Base-by-base conservation (phyloP, 2,797 vertebrate species). In the Protonibea diacanthus region DNA sequence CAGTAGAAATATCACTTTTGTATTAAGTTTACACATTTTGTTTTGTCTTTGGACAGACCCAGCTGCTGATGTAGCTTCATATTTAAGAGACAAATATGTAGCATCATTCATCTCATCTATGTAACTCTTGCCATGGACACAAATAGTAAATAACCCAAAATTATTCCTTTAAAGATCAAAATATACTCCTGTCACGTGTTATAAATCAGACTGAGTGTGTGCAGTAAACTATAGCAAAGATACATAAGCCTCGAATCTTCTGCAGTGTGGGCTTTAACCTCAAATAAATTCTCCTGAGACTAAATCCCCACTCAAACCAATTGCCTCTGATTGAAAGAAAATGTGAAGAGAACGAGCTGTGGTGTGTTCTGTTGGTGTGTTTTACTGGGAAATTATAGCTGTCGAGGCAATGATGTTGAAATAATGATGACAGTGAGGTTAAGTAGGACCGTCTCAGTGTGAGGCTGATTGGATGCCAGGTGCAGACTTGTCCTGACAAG, bases 401-500 rank as follows among this genome's bases (percentile, higher is more conserved):
- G 52, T 68, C 62, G 27, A 58, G 29, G 48, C 27, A 3, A 0
- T 18, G 29, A 0, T 18, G 29, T 64, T 33, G 48, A 17, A 38
- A 38, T 64, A 21, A 44, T 70, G 71, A 76, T 49, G 65, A 63
- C 55, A 71, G 21, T n/a, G 47, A 40, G 21, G 33, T 9, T 70
- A 23, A 80, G 56, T 45, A 10, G 57, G 33, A 66, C 62, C 29
- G 13, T 78, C 82, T 80, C 80, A 71, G 71, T 51, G 47, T 70
- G 86, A 74, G 62, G 47, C 49, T 84, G 83, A 89, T 89, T 86
- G 78, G 85, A 64, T 80, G 76, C 74, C 88, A 90, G 61, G 91
- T 84, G 64, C 88, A 89, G 91, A 82, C 93, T 83, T 88, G 92
- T 85, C 76, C 74, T 62, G 68, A 88, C 1, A 9, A 81, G 62